These are phyloP conservation scores for Tigriopus japonicus DNA, from an alignment of 1,140 invertebrate species.

Conservation along the genomic window DNA sequence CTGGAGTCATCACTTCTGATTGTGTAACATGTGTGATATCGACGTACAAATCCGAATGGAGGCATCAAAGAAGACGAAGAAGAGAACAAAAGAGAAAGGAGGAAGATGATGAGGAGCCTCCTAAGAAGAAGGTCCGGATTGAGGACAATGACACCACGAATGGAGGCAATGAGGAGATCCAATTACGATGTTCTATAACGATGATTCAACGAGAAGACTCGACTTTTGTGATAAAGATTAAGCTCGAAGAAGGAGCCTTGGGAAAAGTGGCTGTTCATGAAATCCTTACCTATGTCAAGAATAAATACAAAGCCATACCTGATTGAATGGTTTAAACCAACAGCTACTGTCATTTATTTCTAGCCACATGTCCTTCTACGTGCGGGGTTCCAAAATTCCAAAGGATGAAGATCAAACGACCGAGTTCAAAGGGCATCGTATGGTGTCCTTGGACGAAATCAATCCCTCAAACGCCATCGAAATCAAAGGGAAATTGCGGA, in stretches of 20 bases:
- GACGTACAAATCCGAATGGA: background rate
- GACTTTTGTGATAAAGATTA: background rate
- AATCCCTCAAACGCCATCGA: background rate
- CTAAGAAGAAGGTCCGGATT: background rate
- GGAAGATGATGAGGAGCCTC: background rate
- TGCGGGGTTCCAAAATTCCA: background rate
- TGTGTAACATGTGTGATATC: background rate
- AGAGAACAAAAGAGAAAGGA: background rate
- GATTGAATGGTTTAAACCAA: no score
- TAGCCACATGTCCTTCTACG: conserved; percentile 4
- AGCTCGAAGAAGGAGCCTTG: background rate
- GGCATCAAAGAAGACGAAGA: background rate
- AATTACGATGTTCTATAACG: background rate
- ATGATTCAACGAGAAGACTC: background rate
- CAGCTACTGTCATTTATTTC: background rate
- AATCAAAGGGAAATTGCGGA: background rate
- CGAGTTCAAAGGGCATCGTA: conserved; percentile 17
- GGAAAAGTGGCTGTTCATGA: background rate
- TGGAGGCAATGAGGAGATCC: background rate
- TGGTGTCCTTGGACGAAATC: conserved; percentile 14
- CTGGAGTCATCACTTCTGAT: background rate
- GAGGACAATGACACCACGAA: background rate
- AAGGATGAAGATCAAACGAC: conserved; percentile 13
- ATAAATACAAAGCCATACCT: background rate
- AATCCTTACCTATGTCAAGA: background rate